These are phyloP conservation scores for Pammene aurita DNA, from an alignment of 2,888 invertebrate genomes.

Conservation along the genomic window DNA sequence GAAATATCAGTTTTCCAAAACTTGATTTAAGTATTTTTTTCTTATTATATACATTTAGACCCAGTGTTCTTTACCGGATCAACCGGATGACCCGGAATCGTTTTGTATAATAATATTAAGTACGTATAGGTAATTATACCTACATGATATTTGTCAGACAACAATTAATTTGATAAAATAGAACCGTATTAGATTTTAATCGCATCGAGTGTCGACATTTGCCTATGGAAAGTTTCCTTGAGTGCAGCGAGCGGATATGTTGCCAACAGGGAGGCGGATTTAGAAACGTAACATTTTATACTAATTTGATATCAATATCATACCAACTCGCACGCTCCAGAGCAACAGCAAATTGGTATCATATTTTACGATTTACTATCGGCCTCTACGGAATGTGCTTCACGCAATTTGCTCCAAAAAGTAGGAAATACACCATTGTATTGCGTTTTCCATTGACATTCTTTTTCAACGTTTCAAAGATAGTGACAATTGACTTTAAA, in stretches of 20 bases:
- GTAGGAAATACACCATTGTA: conserved; percentile 34
- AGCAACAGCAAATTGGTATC: background rate
- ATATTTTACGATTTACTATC: background rate
- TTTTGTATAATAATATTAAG: too few species aligned
- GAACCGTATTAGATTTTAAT: conserved; percentile 28
- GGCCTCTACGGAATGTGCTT: conserved; percentile 4
- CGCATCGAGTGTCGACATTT: conserved; percentile 38
- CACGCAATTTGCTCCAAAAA: conserved; percentile 26
- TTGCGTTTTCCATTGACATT: conserved; percentile 25
- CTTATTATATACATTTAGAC: too few species aligned
- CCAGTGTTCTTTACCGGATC: too few species aligned
- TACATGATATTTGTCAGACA: conserved; percentile 1
- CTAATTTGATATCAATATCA: background rate
- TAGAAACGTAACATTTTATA: background rate
- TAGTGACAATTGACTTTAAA: conserved; percentile 22
- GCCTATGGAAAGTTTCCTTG: conserved; percentile 39
- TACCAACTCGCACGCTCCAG: background rate
- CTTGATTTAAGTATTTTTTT: too few species aligned
- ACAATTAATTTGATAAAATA: conserved; percentile 26
- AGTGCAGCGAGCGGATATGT: conserved; percentile 34
- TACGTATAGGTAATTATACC: too few species aligned
- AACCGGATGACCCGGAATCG: too few species aligned
- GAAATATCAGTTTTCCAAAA: too few species aligned
- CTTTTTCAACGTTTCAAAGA: conserved; percentile 12
- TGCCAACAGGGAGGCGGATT: conserved; percentile 20